Conservation (phyloP, 2,888 invertebrate genomes). For the Temnothorax ravouxi region DNA sequence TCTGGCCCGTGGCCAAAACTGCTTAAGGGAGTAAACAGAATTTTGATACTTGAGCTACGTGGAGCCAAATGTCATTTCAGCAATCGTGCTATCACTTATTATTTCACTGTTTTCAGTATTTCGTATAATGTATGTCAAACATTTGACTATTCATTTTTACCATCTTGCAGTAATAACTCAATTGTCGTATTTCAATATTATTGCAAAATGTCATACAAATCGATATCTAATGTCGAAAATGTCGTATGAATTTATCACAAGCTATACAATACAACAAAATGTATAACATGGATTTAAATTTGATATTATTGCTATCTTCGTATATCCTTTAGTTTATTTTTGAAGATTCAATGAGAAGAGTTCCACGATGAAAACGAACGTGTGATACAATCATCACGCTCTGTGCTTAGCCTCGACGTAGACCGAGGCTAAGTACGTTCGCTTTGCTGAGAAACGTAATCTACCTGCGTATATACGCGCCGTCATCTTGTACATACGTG, state of each 20-base stretch:
- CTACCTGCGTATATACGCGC: slow-evolving; percentile 37
- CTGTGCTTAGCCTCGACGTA: slow-evolving; percentile 53
- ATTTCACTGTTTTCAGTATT: background rate
- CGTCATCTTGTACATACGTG: slow-evolving; percentile 62
- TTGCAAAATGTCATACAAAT: background rate
- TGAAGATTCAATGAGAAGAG: background rate
- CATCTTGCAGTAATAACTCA: background rate
- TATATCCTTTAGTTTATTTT: background rate
- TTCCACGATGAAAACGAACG: slow-evolving; percentile 1
- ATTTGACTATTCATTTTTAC: background rate
- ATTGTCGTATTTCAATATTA: background rate
- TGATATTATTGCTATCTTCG: background rate
- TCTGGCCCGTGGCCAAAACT: slow-evolving; percentile 47
- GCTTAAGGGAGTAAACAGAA: slow-evolving; percentile 54
- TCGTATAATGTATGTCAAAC: background rate
- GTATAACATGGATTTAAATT: background rate
- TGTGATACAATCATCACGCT: slow-evolving; percentile 2
- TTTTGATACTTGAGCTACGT: slow-evolving; percentile 24
- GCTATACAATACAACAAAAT: background rate
- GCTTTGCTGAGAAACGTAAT: slow-evolving; percentile 61
- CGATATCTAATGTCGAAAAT: background rate
- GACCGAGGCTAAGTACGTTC: slow-evolving; percentile 48
- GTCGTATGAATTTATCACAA: background rate
- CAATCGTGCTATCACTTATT: slow-evolving; percentile 7
- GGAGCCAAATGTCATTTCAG: slow-evolving; percentile 11